These are phyloP conservation scores for Athene noctua DNA, from an alignment of 2,113 vertebrate genomes.

Conservation along the genomic window DNA sequence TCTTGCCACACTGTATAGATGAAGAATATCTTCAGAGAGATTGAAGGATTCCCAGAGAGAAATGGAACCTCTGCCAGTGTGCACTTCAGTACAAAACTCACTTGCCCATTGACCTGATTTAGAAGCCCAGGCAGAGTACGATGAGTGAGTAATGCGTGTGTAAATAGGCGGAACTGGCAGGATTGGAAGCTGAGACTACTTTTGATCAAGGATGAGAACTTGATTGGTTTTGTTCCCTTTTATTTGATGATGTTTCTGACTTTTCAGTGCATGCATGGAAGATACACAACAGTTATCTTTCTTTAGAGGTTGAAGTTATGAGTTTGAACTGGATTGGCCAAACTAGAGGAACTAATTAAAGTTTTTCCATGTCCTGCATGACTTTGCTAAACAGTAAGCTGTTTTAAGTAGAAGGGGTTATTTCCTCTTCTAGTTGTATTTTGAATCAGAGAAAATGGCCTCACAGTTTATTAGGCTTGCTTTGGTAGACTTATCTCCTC, in stretches of 20 bases:
- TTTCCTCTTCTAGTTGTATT: background rate
- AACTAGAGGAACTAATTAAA: background rate
- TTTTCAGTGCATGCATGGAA: background rate
- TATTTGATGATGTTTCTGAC: background rate
- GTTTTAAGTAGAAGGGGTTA: background rate
- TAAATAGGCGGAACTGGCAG: background rate
- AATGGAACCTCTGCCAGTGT: accelerated
- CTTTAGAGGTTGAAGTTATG: background rate
- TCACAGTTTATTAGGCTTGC: background rate
- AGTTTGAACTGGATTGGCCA: background rate
- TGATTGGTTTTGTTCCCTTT: background rate
- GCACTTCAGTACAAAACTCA: background rate
- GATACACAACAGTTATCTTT: background rate
- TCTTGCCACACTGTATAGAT: background rate
- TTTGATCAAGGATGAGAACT: accelerated
- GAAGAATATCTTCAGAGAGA: background rate
- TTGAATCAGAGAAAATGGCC: background rate
- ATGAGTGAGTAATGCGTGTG: background rate
- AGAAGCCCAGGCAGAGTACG: background rate
- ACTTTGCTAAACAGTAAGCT: background rate
- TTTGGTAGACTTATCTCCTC: background rate
- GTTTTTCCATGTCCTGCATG: background rate
- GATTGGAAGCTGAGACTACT: background rate
- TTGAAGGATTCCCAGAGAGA: background rate
- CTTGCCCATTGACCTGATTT: background rate